Evolutionary conservation across 1,140 invertebrate genomes (phyloP).

Genomic region (Drosophila tristis): DNA sequence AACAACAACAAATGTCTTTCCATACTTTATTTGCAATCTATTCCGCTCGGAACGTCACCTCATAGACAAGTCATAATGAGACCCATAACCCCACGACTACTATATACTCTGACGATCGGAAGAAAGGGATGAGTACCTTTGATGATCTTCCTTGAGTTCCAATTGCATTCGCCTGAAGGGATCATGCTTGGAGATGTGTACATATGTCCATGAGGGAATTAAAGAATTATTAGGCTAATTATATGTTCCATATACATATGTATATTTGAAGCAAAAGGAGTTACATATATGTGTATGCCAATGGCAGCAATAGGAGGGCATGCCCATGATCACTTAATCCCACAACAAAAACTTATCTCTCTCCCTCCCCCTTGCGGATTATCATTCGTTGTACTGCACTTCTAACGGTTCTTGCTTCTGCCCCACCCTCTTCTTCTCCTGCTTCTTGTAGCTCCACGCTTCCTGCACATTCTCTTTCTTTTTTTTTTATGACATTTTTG

Average conservation of each 20-base stretch:
- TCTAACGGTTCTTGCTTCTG: background rate
- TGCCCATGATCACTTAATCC: background rate
- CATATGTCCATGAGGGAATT: no score
- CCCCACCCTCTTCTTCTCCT: background rate
- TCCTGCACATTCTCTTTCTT: conserved; percentile 13
- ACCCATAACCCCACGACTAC: no score
- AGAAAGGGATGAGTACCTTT: no score
- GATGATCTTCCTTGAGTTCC: no score
- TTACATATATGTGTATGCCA: no score
- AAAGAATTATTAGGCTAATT: no score
- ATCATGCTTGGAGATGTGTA: no score
- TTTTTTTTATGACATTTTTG: conserved; percentile 40
- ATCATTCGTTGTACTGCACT: conserved; percentile 3
- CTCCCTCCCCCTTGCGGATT: background rate
- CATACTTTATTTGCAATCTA: conserved; percentile 49
- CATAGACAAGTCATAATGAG: background rate
- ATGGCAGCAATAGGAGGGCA: background rate
- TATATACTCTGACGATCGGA: no score
- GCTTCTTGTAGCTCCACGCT: background rate
- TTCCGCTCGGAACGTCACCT: conserved; percentile 28
- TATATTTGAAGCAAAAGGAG: background rate
- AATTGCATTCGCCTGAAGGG: no score
- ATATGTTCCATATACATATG: background rate
- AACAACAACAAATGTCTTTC: conserved; percentile 8
- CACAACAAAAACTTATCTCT: background rate